Evolutionary conservation across 2,113 vertebrate genomes (phyloP), one percentile per base, ranked within the genome.

Genomic region (Uria lomvia): DNA sequence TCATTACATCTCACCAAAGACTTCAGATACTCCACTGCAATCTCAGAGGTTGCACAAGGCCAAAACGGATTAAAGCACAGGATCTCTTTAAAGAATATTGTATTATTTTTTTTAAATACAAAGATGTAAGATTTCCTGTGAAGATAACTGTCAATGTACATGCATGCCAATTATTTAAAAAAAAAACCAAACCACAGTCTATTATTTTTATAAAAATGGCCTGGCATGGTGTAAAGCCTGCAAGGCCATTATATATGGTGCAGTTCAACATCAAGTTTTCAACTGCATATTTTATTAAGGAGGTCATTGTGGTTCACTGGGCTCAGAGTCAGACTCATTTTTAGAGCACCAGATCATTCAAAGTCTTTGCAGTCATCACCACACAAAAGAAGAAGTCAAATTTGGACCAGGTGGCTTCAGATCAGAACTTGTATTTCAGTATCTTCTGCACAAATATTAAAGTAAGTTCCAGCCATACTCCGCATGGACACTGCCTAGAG

Each of bases 1-100:
- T 95, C 76, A 85, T 94, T 96, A 91, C 53, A 78, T 66, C 76
- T 94, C 73, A 92, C 86, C 24, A 27, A 91, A 86, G 71, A 62
- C 45, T 92, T 94, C 40, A 79, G 36, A 80, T 60, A 40, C 12
- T 75, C 16, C 34, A 55, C 10, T 38, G 47, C 47, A 83, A 49
- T 86, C 47, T 63, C 58, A 52, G 52, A 78, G 47, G 77, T 71
- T 88, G 82, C 56, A 63, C n/a, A 32, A 38, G 65, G 24, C 75
- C 59, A 59, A 86, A 45, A 47, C 8, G 8, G 34, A 52, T 84
- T 94, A 68, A 94, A 96, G 47, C 34, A 42, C 18, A 56, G 5
- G 34, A 81, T 20, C 3, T 43, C 68, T 80, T 60, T 60, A 68
- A 77, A 83, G 7, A 74, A 52, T 50, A 30, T 65, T 58, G 59